Percentiles rank a stretch among this genome's conserved stretches.
Conservation (phyloP, 2,888 invertebrate genomes). For the Dynastes maya region DNA sequence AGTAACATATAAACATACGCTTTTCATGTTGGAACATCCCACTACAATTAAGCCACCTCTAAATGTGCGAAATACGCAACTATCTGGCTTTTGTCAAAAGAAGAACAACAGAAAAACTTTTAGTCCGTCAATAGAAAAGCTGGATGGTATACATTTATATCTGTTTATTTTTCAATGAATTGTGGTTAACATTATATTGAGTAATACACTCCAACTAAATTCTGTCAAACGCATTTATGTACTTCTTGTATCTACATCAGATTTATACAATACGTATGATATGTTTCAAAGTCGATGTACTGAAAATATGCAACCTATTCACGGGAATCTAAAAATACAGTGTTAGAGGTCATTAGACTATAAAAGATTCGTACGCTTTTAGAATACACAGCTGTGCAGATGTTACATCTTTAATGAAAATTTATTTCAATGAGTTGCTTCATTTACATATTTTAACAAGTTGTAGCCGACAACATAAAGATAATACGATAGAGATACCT, state of each 20-base stretch:
- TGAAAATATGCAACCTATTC: slow-evolving; percentile 52
- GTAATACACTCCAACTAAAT: too few relatives aligned
- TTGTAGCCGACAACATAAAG: neutral
- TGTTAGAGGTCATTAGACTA: slow-evolving; percentile 55
- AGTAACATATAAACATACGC: too few relatives aligned
- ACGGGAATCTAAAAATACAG: slow-evolving; percentile 54
- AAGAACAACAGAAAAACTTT: too few relatives aligned
- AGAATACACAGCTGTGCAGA: slow-evolving; percentile 41
- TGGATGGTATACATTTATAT: too few relatives aligned
- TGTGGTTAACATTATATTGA: too few relatives aligned
- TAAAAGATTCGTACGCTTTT: slow-evolving; percentile 42
- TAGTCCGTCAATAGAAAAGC: too few relatives aligned
- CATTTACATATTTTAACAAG: slow-evolving; percentile 10
- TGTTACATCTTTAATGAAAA: slow-evolving; percentile 22
- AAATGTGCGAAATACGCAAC: too few relatives aligned
- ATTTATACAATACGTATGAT: slow-evolving; percentile 39
- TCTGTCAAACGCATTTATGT: neutral
- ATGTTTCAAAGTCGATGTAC: slow-evolving; percentile 42
- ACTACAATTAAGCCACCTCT: too few relatives aligned
- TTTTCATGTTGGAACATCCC: too few relatives aligned
- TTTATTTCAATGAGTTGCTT: slow-evolving; percentile 18
- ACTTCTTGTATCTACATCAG: neutral
- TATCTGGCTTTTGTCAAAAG: too few relatives aligned
- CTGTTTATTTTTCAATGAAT: too few relatives aligned
- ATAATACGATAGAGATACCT: neutral